Evolutionary conservation across 2,797 vertebrate genomes (phyloP).

Genomic region (Acrossocheilus fasciatus): DNA sequence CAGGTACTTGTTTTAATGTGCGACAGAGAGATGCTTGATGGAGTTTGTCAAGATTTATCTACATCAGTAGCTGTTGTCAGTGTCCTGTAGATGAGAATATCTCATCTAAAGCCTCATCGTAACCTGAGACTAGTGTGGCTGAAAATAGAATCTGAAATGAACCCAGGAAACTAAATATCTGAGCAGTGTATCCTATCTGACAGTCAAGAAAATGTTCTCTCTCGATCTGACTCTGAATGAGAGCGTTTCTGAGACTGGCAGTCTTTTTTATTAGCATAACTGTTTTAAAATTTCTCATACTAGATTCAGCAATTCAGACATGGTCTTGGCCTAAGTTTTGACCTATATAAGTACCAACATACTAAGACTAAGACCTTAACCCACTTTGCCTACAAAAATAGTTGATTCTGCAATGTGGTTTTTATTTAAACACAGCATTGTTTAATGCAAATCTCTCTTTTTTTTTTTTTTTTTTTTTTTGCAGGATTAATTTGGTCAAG

Average conservation of each 20-base stretch:
- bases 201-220: neutral
- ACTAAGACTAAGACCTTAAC: neutral
- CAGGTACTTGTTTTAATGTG: constrained; percentile 74
- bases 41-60: neutral
- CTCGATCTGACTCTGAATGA: neutral
- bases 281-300: neutral
- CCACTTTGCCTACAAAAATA: neutral
- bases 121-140: constrained; percentile 32
- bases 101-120: constrained; percentile 3
- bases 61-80: neutral
- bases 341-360: neutral
- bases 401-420: neutral
- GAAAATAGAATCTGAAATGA: constrained; percentile 21
- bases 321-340: neutral
- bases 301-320: neutral
- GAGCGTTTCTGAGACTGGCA: neutral
- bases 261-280: neutral
- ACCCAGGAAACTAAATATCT: constrained; percentile 22
- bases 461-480: neutral
- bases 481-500: constrained; percentile 89
- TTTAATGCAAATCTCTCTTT: neutral
- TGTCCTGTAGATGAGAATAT: constrained; percentile 8
- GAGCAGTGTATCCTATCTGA: neutral
- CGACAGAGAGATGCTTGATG: neutral
- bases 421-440: neutral